Conservation (phyloP, 2,113 vertebrate species). For the Sphyrna mokarran region DNA sequence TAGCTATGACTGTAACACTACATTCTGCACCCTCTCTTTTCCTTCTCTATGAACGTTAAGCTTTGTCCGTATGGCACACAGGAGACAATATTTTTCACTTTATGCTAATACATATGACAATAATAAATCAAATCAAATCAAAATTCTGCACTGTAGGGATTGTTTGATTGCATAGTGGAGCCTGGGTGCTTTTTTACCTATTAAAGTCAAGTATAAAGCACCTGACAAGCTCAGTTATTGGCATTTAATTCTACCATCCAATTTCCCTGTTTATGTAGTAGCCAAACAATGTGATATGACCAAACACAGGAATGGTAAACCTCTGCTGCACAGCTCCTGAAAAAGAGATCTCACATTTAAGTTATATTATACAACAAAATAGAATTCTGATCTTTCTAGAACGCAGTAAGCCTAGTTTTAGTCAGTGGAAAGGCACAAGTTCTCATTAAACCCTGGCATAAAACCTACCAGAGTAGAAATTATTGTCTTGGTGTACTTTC, state of each 20-base stretch:
- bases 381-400: not conserved
- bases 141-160: too few species aligned
- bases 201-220: not conserved
- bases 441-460: not conserved
- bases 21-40: too few species aligned
- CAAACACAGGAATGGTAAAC: not conserved
- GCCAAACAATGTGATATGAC: not conserved
- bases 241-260: not conserved
- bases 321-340: not conserved
- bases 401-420: not conserved
- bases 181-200: not conserved
- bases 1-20: too few species aligned
- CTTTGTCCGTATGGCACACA: too few species aligned
- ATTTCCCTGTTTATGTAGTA: not conserved
- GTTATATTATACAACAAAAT: not conserved
- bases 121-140: too few species aligned
- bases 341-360: not conserved
- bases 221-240: not conserved
- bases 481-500: not conserved
- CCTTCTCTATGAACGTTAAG: too few species aligned
- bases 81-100: too few species aligned
- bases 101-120: too few species aligned
- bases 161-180: not conserved
- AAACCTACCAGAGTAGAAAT: not conserved
- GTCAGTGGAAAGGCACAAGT: not conserved